Conservation (phyloP, 1,140 invertebrate genomes). For the Paraescarpia echinospica region DNA sequence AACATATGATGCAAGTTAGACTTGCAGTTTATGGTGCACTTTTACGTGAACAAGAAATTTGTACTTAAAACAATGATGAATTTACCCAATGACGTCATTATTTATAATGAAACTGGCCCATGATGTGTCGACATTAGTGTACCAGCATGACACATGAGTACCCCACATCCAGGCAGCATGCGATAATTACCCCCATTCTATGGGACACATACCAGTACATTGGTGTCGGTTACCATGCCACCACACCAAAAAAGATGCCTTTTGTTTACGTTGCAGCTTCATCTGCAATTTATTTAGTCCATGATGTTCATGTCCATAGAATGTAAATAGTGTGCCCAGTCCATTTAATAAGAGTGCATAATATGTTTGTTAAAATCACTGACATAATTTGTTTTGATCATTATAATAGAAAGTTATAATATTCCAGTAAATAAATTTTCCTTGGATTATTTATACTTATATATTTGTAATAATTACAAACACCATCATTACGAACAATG, state of each 20-base stretch:
- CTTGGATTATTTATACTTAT: too few species aligned
- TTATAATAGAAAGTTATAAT: background rate
- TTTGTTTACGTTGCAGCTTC: too few species aligned
- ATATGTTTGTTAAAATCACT: background rate
- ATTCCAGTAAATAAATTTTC: background rate
- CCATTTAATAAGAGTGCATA: too few species aligned
- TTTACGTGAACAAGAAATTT: too few species aligned
- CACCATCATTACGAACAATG: background rate
- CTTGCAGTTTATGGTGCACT: too few species aligned
- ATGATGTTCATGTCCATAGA: too few species aligned
- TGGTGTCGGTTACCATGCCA: too few species aligned
- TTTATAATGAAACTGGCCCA: background rate
- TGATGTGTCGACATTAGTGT: background rate
- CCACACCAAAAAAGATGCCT: too few species aligned
- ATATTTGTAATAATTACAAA: background rate
- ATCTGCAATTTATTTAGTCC: too few species aligned
- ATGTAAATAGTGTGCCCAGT: too few species aligned
- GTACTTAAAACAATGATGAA: background rate
- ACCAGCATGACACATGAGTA: background rate
- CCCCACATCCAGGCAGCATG: background rate
- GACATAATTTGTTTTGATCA: background rate
- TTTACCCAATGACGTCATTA: background rate
- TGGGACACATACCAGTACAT: background rate
- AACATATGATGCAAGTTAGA: too few species aligned
- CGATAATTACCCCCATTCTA: background rate